Base-by-base conservation (phyloP, 2,797 vertebrate species). In the Parauchenoglanis punctatus region DNA sequence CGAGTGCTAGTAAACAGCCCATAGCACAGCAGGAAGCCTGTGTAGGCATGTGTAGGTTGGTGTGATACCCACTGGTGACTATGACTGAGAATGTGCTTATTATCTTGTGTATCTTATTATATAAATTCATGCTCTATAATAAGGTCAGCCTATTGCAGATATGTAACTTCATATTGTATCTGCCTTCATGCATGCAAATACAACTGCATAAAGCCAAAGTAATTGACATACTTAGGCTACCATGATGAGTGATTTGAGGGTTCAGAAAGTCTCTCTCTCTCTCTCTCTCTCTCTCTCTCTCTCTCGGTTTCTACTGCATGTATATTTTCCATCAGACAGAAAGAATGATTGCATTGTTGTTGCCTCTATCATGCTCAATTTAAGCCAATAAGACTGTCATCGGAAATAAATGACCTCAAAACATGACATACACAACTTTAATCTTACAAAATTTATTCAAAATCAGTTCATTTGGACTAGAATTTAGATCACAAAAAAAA, bases 31-130 rank as follows among this genome's bases (percentile, higher is more conserved):
- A 49, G 40, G 84, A 35, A 17, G 44, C n/a, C 72, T 49, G 56
- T 49, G 40, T 49, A 25, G 56, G 78, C 40, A 31, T 61, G 78
- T 46, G 78, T 81, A 63, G 78, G 78, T 81, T 81, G 78, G 78
- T 81, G 78, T 46, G 78, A 81, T 59, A 80, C 59, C 56, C 84
- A 63, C 25, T 76, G 84, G 23, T 77, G 70, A 31, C 40, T 35
- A 23, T 85, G 84, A 85, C 73, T 78, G 84, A 23, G 78, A 63
- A 63, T n/a, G 59, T n/a, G 58, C 40, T 81, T 63, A 23, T 80
- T 80, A 59, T 59, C 77, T 80, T 59, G 40, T 44, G 17, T 73
- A n/a, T 76, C 46, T 28, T 81, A 46, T 63, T 63, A 63, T n/a
- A 63, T 15, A 25, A n/a, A 81, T 46, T 46, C 13, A 4, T n/a